phyloP scores from a whole-genome alignment of 2,113 vertebrate genomes.

The Nannobrachium achirus region DNA sequence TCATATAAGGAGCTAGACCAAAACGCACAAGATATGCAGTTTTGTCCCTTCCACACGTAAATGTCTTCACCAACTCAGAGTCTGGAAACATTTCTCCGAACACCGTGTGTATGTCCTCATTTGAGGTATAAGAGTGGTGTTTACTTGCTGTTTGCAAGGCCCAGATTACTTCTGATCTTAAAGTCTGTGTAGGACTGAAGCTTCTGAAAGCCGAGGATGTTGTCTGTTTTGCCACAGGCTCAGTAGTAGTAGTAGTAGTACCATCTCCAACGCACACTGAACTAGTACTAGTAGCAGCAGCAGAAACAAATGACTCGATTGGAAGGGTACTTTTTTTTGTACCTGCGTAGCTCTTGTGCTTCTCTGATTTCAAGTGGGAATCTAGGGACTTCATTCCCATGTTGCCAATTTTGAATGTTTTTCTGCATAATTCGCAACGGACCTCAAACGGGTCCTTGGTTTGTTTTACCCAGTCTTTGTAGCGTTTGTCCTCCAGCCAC shows the following conservation, averaged over 20 bases:
- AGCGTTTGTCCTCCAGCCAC: too few species aligned
- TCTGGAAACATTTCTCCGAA: conserved; percentile 29
- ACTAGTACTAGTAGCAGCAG: too few species aligned
- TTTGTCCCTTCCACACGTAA: conserved; percentile 22
- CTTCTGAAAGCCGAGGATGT: too few species aligned
- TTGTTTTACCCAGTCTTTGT: too few species aligned
- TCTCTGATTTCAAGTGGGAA: conserved; percentile 1
- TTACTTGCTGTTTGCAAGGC: conserved; percentile 5
- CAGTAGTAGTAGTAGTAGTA: too few species aligned
- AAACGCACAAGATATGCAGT: conserved; percentile 22
- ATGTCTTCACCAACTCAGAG: conserved; percentile 23
- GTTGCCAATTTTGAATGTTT: background rate
- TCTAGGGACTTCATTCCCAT: conserved; percentile 4
- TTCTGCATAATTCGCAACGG: background rate
- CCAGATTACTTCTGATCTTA: conserved; percentile 34
- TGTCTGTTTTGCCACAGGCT: too few species aligned
- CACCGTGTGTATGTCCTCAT: conserved; percentile 20
- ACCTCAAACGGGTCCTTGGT: too few species aligned
- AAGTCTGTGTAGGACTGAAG: conserved; percentile 20
- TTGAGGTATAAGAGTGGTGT: conserved; percentile 25
- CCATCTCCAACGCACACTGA: too few species aligned
- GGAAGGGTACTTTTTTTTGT: too few species aligned
- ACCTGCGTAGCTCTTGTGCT: too few species aligned
- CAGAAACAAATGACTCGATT: too few species aligned
- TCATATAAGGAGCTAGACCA: conserved; percentile 18